Evolutionary conservation across 2,113 vertebrate species (phyloP), one percentile per base, ranked within the genome.

Genomic region (Ibidorhyncha struthersii): DNA sequence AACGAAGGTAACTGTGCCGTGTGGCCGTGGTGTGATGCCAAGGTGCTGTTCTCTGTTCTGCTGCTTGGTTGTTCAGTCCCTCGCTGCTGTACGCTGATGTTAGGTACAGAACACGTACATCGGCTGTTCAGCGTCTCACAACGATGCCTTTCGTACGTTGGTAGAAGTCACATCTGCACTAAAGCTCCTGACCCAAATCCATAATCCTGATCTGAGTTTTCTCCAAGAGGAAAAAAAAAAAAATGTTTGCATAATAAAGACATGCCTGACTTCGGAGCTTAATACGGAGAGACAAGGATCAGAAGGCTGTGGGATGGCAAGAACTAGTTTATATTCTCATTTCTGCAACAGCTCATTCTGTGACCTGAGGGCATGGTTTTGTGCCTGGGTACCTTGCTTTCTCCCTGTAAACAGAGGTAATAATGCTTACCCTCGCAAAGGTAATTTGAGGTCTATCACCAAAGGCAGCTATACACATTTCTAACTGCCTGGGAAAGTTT

Each of bases 401-500:
- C 36, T n/a, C 27, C 53, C 0, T 16, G 30, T 56, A 32, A 90
- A 52, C 30, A 82, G 23, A 82, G 26, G 73, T 29, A 79, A 6
- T 26, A 43, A 40, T 2, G 27, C 63, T 63, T 32, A 19, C 15
- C 25, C 36, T 89, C 22, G 4, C 49, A 49, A 27, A 89, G 25
- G 34, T 30, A 41, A 14, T 83, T 53, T 63, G 69, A 91, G 32
- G 23, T 59, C 77, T 41, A 9, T 43, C 50, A 52, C 52, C 61
- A 79, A 92, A 59, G 61, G 41, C 45, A 52, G 61, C 70, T 40
- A 0, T 14, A 52, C 27, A 34, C 23, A 16, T 47, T 65, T 53
- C 10, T 56, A 94, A 29, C 36, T 41, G 53, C 79, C 74, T 92
- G 76, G 69, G 89, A 95, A 89, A 82, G 43, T 78, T 56, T 82